These are phyloP conservation scores for Falco berigora DNA, from an alignment of 2,797 vertebrate genomes.

Conservation along the genomic window DNA sequence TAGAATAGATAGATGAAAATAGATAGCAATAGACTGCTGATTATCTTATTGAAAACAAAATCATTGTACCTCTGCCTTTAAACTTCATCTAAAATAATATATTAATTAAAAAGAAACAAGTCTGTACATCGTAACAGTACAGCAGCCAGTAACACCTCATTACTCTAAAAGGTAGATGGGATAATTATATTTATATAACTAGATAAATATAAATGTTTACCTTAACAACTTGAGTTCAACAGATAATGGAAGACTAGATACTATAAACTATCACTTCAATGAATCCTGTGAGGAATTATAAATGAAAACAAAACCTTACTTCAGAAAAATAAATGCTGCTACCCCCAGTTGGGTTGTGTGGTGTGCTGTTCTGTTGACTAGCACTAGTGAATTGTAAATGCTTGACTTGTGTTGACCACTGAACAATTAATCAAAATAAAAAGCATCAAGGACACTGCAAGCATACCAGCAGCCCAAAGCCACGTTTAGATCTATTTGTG, in stretches of 20 bases:
- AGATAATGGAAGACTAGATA: neutral
- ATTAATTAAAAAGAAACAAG: neutral
- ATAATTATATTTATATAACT: neutral
- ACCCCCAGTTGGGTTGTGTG: neutral
- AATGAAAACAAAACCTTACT: neutral
- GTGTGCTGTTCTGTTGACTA: neutral
- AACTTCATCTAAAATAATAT: neutral
- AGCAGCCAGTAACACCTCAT: neutral
- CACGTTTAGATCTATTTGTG: fast-evolving
- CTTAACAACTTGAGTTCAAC: neutral
- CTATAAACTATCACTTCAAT: neutral
- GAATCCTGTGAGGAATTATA: fast-evolving
- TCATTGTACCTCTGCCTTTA: neutral
- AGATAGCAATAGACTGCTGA: neutral
- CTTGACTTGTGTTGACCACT: neutral
- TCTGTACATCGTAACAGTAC: neutral
- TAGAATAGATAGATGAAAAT: neutral
- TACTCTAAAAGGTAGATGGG: neutral
- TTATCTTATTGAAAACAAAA: neutral
- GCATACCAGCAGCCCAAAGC: neutral
- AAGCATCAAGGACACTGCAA: neutral
- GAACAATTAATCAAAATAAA: neutral
- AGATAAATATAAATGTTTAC: neutral
- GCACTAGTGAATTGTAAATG: neutral
- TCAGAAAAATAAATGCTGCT: neutral